Evolutionary conservation across 2,888 invertebrate species (phyloP).

Genomic region (Eugnorisma glareosa): DNA sequence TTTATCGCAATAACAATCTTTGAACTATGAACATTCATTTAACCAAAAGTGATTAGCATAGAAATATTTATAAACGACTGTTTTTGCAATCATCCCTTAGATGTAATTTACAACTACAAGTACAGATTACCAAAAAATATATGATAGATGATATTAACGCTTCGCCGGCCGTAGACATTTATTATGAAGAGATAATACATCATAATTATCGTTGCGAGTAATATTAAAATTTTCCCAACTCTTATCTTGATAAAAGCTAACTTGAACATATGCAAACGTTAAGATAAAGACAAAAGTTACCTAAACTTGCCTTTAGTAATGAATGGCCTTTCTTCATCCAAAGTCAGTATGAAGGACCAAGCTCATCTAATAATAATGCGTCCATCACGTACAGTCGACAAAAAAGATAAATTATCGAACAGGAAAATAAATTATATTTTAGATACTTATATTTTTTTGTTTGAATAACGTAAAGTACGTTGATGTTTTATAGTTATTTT

Average conservation of each 20-base stretch:
- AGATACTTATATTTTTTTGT: not conserved
- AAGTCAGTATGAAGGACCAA: conserved; percentile 24
- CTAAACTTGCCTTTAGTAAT: conserved; percentile 15
- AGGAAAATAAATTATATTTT: not conserved
- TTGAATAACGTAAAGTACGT: not conserved
- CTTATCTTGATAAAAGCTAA: not conserved
- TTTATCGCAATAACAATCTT: not conserved
- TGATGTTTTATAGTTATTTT: not conserved
- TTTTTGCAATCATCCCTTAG: too few relatives aligned
- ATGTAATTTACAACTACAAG: not conserved
- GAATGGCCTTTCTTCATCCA: conserved; percentile 21
- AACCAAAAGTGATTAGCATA: not conserved
- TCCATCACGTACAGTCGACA: conserved; percentile 26
- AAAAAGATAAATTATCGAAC: not conserved
- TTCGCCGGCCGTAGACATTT: not conserved
- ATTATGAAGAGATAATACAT: not conserved
- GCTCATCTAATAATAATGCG: conserved; percentile 43
- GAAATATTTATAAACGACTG: not conserved
- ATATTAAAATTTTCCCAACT: not conserved
- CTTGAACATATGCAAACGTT: conserved; percentile 6
- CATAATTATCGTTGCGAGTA: not conserved
- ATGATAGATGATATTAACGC: not conserved
- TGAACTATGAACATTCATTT: not conserved
- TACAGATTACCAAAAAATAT: not conserved
- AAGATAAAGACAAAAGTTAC: conserved; percentile 29